Evolutionary conservation across 1,140 invertebrate genomes (phyloP).

Genomic region (Linepithema humile): DNA sequence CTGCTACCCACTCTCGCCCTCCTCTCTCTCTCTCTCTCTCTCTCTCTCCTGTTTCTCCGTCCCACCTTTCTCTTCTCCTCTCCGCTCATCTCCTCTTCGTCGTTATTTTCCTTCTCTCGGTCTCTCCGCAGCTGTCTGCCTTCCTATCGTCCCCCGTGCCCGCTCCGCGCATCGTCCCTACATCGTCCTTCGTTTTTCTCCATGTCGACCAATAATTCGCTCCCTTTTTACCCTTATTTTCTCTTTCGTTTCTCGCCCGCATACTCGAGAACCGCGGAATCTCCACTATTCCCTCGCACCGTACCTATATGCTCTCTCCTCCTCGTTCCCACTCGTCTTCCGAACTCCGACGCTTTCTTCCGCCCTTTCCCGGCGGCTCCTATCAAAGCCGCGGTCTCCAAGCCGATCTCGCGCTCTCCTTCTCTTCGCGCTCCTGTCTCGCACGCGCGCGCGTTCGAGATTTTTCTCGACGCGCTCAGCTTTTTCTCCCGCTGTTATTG

Average conservation of each 20-base stretch:
- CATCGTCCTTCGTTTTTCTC: constrained; percentile 21
- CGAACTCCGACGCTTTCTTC: constrained; percentile 43
- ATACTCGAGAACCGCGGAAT: constrained; percentile 57
- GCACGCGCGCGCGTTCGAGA: constrained; percentile 27
- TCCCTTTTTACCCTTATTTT: constrained; percentile 54
- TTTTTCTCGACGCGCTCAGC: constrained; percentile 40
- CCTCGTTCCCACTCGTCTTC: constrained; percentile 31
- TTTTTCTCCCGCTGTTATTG: constrained; percentile 46
- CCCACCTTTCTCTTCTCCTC: background rate
- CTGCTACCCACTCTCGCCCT: background rate
- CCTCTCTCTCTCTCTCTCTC: background rate
- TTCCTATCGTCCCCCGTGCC: constrained; percentile 32
- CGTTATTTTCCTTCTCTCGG: constrained; percentile 19
- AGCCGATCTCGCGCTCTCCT: constrained; percentile 21
- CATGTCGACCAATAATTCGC: constrained; percentile 52
- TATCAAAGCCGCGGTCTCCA: constrained; percentile 53
- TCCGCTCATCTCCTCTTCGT: background rate
- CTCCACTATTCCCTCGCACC: constrained; percentile 50
- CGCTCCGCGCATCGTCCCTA: background rate
- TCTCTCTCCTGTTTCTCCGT: background rate
- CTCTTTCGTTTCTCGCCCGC: constrained; percentile 55
- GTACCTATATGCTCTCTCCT: constrained; percentile 13
- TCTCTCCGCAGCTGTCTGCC: constrained; percentile 27
- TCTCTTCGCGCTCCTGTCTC: background rate
- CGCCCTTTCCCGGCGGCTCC: background rate